These are phyloP conservation scores for Campaea margaritaria DNA, from an alignment of 2,888 invertebrate genomes.

Conservation along the genomic window DNA sequence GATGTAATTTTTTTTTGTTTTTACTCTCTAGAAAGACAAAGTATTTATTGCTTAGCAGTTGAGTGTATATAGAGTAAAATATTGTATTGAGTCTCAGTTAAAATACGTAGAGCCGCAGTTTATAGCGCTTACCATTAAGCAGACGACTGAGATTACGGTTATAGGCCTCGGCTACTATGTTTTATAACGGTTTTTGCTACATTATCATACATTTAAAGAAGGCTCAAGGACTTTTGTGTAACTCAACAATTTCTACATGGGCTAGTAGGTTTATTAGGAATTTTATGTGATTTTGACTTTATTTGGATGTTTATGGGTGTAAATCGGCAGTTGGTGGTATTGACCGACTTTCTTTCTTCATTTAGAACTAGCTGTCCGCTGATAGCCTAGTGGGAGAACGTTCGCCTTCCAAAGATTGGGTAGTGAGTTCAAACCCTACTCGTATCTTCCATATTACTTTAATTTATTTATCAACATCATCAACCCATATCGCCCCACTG, in stretches of 20 bases:
- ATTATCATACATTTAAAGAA: conserved; percentile 66
- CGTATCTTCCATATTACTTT: no score
- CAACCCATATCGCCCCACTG: no score
- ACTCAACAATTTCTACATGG: conserved; percentile 40
- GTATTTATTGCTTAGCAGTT: conserved; percentile 3
- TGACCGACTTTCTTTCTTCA: no score
- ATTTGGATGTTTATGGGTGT: conserved; percentile 17
- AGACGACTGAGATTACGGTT: conserved; percentile 36
- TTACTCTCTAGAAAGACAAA: no score
- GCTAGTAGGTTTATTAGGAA: conserved; percentile 33
- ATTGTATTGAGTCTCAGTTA: conserved; percentile 7
- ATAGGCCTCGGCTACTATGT: conserved; percentile 57
- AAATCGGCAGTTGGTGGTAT: background rate
- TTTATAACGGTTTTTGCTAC: conserved; percentile 51
- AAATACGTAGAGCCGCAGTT: background rate
- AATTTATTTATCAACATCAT: no score
- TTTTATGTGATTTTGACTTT: conserved; percentile 16
- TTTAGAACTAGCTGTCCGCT: no score
- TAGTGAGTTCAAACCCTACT: no score
- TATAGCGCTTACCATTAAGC: no score
- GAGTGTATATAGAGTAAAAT: no score
- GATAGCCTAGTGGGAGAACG: no score
- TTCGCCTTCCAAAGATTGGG: no score
- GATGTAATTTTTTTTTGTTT: no score
- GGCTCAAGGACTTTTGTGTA: conserved; percentile 52